These are phyloP conservation scores for Notospermus geniculatus DNA, from an alignment of 1,140 invertebrate species.

Conservation along the genomic window DNA sequence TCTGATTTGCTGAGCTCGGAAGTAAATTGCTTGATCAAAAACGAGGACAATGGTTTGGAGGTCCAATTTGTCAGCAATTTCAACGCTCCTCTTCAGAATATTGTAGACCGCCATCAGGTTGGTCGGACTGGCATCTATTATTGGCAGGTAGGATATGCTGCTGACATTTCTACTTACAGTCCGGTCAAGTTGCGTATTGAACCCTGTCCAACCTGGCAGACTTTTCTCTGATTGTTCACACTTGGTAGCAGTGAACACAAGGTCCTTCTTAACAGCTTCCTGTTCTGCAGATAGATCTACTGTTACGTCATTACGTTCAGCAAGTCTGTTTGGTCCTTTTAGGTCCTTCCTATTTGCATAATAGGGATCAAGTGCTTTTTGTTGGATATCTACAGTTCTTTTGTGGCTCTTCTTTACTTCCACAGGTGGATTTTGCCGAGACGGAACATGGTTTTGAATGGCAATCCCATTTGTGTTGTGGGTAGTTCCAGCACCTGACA, in stretches of 20 bases:
- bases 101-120: not conserved
- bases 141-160: not conserved
- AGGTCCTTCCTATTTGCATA: not conserved
- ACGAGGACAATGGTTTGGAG: constrained; percentile 13
- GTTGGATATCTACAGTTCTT: no score
- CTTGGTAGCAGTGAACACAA: not conserved
- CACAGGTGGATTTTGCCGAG: no score
- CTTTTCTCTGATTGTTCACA: not conserved
- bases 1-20: constrained; percentile 19
- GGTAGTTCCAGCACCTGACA: not conserved
- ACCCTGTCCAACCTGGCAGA: constrained; percentile 5
- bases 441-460: not conserved
- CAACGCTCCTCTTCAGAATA: not conserved
- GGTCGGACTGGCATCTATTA: not conserved
- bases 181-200: not conserved
- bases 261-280: not conserved
- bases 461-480: constrained; percentile 3
- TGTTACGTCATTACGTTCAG: not conserved
- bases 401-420: no score
- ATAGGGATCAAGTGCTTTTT: no score
- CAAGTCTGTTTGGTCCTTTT: not conserved
- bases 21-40: constrained; percentile 23
- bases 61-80: not conserved
- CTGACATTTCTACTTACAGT: not conserved
- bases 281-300: not conserved